Conservation (phyloP, 2,113 vertebrate species). For the Cygnus atratus region DNA sequence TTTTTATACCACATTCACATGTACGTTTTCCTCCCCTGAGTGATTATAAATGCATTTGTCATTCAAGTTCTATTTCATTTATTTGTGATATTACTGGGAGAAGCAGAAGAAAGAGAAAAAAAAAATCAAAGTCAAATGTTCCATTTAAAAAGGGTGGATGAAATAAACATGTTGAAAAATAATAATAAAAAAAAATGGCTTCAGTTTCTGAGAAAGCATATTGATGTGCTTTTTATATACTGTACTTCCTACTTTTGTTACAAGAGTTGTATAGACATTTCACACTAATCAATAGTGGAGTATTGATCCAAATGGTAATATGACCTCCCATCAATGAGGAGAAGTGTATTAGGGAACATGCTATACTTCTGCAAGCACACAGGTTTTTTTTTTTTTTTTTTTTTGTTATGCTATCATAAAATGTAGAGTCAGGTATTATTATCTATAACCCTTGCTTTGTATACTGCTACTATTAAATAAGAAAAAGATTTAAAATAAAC, state of each 20-base stretch:
- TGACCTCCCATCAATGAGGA: not conserved
- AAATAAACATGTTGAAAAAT: conserved; percentile 13
- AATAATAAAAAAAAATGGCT: not conserved
- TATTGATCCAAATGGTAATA: conserved; percentile 13
- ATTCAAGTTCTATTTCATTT: not conserved
- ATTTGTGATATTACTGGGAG: not conserved
- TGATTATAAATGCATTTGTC: not conserved
- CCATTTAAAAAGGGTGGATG: not conserved
- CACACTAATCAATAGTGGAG: not conserved
- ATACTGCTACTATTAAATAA: not conserved
- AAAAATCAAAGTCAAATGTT: not conserved
- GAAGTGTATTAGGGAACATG: not conserved
- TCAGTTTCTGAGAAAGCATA: conserved; percentile 38
- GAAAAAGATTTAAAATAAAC: not conserved
- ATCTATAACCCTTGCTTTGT: not conserved
- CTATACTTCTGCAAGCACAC: not conserved
- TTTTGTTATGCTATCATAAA: not conserved
- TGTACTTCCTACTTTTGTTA: conserved; percentile 5
- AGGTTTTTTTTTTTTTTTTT: not conserved
- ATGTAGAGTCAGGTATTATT: not conserved
- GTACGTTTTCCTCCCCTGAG: not conserved
- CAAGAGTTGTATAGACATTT: not conserved
- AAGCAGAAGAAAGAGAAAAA: not conserved
- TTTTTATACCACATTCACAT: not conserved
- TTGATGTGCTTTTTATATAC: not conserved